A percentile compares a stretch with the other conserved stretches of the same genome.
These are phyloP conservation scores for Lasioglossum marginatum DNA, from an alignment of 2,888 invertebrate genomes.

Conservation along the genomic window DNA sequence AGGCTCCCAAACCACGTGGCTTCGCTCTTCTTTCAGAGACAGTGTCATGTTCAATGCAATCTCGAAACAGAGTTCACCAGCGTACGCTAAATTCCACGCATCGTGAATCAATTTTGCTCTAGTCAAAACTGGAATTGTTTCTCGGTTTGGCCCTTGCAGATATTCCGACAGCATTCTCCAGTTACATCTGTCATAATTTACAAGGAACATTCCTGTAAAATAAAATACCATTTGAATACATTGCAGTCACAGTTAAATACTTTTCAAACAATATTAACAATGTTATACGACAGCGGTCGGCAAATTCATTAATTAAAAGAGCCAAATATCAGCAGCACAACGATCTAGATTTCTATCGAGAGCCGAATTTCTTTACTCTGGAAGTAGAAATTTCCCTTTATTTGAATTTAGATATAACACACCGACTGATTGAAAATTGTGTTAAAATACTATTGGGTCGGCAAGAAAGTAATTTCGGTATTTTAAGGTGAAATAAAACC, in stretches of 20 bases:
- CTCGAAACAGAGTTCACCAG: slow-evolving; percentile 91
- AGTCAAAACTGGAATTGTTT: slow-evolving; percentile 89
- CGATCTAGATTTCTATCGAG: too few relatives aligned
- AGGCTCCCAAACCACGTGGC: slow-evolving; percentile 93
- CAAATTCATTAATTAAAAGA: too few relatives aligned
- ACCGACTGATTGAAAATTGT: too few relatives aligned
- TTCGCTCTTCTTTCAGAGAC: slow-evolving; percentile 90
- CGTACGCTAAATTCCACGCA: slow-evolving; percentile 92
- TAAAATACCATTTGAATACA: neutral
- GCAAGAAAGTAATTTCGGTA: too few relatives aligned
- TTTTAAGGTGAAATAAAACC: too few relatives aligned
- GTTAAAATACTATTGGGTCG: too few relatives aligned
- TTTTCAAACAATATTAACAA: neutral
- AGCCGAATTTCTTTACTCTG: too few relatives aligned
- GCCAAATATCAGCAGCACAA: too few relatives aligned
- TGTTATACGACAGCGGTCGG: too few relatives aligned
- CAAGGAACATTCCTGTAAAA: slow-evolving; percentile 90
- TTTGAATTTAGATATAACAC: too few relatives aligned
- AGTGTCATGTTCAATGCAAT: slow-evolving; percentile 92
- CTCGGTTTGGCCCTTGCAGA: slow-evolving; percentile 83
- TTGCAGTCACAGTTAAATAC: neutral
- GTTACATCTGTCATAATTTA: slow-evolving; percentile 92
- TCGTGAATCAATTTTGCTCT: slow-evolving; percentile 91
- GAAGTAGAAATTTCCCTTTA: too few relatives aligned
- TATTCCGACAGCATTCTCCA: slow-evolving; percentile 91